A percentile compares a stretch with the other conserved stretches of the same genome.
Evolutionary conservation across 2,888 invertebrate species (phyloP).

Genomic region (Thera britannica): DNA sequence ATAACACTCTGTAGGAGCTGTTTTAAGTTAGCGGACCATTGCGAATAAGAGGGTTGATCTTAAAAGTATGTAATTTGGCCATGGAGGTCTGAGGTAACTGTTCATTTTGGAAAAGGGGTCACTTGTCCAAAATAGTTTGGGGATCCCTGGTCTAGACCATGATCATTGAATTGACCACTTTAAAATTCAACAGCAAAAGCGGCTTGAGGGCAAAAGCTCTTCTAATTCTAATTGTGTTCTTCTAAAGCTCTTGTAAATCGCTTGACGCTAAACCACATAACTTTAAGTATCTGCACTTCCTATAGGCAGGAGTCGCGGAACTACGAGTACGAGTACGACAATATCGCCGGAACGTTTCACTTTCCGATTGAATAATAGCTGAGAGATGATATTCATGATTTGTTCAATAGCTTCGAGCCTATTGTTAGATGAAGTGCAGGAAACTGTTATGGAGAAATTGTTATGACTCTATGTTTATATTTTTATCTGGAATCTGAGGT

Average conservation of each 20-base stretch:
- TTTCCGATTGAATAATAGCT: conserved; percentile 45
- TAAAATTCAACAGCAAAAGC: background rate
- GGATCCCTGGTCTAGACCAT: background rate
- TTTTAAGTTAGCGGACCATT: no score
- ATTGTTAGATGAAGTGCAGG: conserved; percentile 26
- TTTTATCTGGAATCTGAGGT: background rate
- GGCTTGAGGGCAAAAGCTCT: background rate
- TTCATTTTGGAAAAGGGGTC: no score
- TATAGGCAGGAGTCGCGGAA: conserved; percentile 26
- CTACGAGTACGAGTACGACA: conserved; percentile 32
- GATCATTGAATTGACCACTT: background rate
- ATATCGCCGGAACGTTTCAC: conserved; percentile 48
- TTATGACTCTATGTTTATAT: background rate
- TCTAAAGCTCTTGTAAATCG: background rate
- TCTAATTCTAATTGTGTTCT: background rate
- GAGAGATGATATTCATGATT: conserved; percentile 34
- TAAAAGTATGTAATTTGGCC: no score
- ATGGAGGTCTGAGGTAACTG: no score
- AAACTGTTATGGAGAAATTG: conserved; percentile 8
- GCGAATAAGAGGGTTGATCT: no score
- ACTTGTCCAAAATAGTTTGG: no score
- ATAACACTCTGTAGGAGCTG: no score
- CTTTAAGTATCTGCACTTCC: conserved; percentile 22
- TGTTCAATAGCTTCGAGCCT: conserved; percentile 20
- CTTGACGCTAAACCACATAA: conserved; percentile 2